Evolutionary conservation across 92 coral and sea anemone genomes (phyloP).

Genomic region (Isaurus tuberculatus): DNA sequence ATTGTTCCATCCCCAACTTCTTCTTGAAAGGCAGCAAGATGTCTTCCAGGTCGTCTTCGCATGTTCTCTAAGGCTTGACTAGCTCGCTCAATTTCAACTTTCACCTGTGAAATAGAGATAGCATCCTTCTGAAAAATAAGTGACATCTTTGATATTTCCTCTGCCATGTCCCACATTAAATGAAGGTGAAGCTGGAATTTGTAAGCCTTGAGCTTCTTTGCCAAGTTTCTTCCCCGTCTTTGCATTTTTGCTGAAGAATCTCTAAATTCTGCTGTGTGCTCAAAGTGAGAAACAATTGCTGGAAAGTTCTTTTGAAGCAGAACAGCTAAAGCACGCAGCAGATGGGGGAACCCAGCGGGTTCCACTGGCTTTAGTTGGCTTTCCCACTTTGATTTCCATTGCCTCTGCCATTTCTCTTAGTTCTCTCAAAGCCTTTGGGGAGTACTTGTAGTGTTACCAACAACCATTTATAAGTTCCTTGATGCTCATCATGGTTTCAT

Average conservation of each 20-base stretch:
- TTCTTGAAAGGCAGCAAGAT: constrained; percentile 41
- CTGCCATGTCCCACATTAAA: constrained; percentile 40
- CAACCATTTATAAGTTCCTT: constrained; percentile 53
- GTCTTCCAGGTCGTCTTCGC: constrained; percentile 36
- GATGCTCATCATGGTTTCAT: constrained; percentile 47
- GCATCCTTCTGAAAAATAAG: constrained; percentile 39
- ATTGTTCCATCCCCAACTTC: constrained; percentile 42
- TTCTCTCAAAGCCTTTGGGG: constrained; percentile 49
- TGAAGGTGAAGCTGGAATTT: constrained; percentile 45
- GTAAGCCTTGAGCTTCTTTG: constrained; percentile 41
- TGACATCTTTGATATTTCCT: constrained; percentile 38
- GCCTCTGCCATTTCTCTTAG: constrained; percentile 43
- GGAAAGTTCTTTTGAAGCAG: constrained; percentile 24
- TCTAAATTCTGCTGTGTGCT: constrained; percentile 49
- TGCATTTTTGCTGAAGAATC: constrained; percentile 54
- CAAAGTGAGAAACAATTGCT: constrained; percentile 50
- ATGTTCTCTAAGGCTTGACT: constrained; percentile 41
- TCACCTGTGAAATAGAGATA: constrained; percentile 37
- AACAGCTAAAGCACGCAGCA: constrained; percentile 48
- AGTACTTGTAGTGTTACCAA: constrained; percentile 60
- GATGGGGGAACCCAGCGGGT: constrained; percentile 52
- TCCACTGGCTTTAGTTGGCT: constrained; percentile 56
- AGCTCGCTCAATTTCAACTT: constrained; percentile 42
- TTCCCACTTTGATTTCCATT: constrained; percentile 50
- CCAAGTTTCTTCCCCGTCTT: constrained; percentile 31